Base-by-base conservation (phyloP, 2,113 vertebrate species). In the Colaptes auratus region DNA sequence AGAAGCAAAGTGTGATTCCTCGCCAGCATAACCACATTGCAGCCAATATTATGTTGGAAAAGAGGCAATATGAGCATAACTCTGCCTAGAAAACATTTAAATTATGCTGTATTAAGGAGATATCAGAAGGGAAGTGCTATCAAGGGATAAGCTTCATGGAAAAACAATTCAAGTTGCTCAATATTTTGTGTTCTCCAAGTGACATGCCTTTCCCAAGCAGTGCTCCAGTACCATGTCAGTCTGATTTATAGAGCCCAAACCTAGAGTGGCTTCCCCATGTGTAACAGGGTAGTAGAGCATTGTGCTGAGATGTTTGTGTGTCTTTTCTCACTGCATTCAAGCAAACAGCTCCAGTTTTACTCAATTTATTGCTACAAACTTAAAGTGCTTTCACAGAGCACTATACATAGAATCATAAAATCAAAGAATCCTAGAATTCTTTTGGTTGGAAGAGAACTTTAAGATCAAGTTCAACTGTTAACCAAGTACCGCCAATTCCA, bases 111-210 rank as follows among this genome's bases (percentile, higher is more conserved):
- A 88, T 91, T 95, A 89, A 83, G 55, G 79, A 86, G 69, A 88
- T 58, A 75, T 3, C 84, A 82, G 88, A 70, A 59, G 65, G 52
- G 61, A 83, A 95, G 75, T 94, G 90, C 93, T 97, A 69, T 46
- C 95, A 93, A 89, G 72, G 71, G 83, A 89, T 78, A 24, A 30
- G 58, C 75, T 86, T 85, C 65, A 89, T 55, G 65, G 79, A 93
- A 92, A 96, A 85, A 87, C 92, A 88, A 92, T 94, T 94, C 92
- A 78, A 90, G 96, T 96, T 95, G 90, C 92, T 93, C 93, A 84
- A 82, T 88, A 74, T 89, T 91, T 77, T 59, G 77, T 23, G 21
- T 24, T 82, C 60, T 95, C 90, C 82, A 76, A 84, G 73, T 59
- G 91, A 36, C 60, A 30, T 83, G 75, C 70, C 85, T 93, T 94